Evolutionary conservation across 2,888 invertebrate species (phyloP).

Genomic region (Chirona hameri): DNA sequence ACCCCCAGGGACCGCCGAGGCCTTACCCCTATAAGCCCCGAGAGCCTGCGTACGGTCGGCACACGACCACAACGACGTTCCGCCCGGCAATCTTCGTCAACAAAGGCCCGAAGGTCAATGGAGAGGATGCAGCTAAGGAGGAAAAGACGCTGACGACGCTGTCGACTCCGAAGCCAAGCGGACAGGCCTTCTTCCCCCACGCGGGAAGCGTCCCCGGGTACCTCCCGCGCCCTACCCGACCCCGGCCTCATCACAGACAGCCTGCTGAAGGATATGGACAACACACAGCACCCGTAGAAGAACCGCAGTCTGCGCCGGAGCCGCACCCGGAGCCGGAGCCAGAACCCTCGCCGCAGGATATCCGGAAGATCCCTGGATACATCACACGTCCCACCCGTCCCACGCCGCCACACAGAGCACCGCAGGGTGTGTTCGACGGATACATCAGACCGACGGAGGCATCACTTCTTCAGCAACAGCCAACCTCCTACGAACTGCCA

Average conservation of each 20-base stretch:
- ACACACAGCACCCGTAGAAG: too few species aligned
- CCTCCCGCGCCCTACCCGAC: neutral
- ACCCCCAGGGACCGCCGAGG: conserved; percentile 23
- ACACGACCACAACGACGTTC: neutral
- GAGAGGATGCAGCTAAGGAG: neutral
- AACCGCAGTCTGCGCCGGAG: too few species aligned
- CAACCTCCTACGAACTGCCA: neutral
- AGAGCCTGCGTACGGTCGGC: neutral
- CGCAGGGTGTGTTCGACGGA: neutral
- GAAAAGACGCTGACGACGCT: neutral
- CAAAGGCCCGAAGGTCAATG: neutral
- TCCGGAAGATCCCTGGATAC: too few species aligned
- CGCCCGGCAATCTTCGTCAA: conserved; percentile 1
- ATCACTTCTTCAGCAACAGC: neutral
- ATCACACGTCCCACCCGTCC: neutral
- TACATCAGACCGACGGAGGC: neutral
- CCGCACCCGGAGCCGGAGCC: neutral
- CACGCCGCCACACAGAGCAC: neutral
- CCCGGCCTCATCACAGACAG: neutral
- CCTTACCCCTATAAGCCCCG: neutral
- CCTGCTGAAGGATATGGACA: too few species aligned
- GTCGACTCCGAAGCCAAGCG: neutral
- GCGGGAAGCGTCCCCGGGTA: neutral
- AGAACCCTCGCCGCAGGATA: neutral
- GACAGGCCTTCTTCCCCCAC: neutral